These are phyloP conservation scores for Phalacrocorax brasilianus DNA, from an alignment of 2,113 vertebrate species.

Conservation along the genomic window DNA sequence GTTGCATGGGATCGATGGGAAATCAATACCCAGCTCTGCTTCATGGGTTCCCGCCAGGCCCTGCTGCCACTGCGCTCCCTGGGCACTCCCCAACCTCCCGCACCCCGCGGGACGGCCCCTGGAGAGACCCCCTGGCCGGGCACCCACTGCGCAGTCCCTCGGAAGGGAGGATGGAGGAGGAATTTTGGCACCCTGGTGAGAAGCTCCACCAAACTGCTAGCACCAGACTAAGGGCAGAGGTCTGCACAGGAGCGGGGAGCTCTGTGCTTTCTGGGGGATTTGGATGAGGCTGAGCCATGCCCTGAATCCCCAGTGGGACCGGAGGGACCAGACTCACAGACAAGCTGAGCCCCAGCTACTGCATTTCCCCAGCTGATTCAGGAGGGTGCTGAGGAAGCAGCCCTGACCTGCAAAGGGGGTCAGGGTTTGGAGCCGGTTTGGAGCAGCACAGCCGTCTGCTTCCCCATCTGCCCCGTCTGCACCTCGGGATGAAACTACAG, in stretches of 20 bases:
- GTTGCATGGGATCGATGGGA: conserved; percentile 62
- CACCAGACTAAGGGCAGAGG: rapidly evolving
- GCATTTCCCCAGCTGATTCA: rapidly evolving
- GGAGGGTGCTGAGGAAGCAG: not conserved
- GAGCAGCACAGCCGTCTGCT: rapidly evolving
- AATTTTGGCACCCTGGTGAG: not conserved
- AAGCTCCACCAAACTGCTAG: rapidly evolving
- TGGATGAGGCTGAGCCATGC: rapidly evolving
- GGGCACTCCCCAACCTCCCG: not conserved
- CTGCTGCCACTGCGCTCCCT: not conserved
- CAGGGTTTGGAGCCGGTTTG: not conserved
- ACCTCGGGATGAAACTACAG: not conserved
- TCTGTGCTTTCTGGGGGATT: rapidly evolving
- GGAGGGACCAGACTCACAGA: rapidly evolving
- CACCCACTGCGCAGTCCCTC: rapidly evolving
- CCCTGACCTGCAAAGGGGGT: rapidly evolving
- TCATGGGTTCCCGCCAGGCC: not conserved
- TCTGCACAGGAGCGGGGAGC: rapidly evolving
- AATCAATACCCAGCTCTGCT: conserved; percentile 33
- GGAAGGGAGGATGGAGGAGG: not conserved
- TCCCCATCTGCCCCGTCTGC: rapidly evolving
- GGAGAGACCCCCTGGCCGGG: rapidly evolving
- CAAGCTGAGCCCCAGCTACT: not conserved
- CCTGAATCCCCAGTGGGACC: rapidly evolving
- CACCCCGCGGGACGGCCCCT: rapidly evolving